A percentile compares a stretch with the other conserved stretches of the same genome.
phyloP scores from a whole-genome alignment of 64 coral and sea anemone species.

The Porites australiensis region DNA sequence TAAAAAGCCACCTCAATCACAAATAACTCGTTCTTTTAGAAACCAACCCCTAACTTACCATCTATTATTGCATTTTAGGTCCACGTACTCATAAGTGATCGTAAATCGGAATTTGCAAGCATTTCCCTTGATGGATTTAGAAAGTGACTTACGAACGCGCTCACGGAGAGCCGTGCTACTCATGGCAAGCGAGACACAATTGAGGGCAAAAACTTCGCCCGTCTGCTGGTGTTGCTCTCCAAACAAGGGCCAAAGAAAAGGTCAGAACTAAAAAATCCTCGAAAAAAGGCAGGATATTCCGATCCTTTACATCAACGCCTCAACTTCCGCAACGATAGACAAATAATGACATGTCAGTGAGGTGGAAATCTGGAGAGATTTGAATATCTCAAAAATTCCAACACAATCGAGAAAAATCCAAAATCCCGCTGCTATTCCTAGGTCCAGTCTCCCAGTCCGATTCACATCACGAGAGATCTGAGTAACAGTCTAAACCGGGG shows the following conservation, averaged over 20 bases:
- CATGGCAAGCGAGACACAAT: not conserved
- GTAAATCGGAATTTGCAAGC: slow-evolving; percentile 96
- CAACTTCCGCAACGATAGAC: not conserved
- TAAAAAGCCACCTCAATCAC: not conserved
- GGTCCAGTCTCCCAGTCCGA: not conserved
- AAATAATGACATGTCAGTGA: too few relatives aligned
- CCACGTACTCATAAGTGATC: slow-evolving; percentile 93
- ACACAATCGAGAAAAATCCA: not conserved
- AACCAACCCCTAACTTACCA: slow-evolving; percentile 69
- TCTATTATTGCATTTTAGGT: slow-evolving; percentile 75
- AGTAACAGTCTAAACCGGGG: not conserved
- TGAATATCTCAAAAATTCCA: not conserved
- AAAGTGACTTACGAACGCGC: slow-evolving; percentile 71
- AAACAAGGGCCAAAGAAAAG: not conserved
- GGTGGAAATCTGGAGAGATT: too few relatives aligned
- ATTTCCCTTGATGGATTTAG: slow-evolving; percentile 75
- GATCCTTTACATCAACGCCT: not conserved
- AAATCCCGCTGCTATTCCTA: not conserved
- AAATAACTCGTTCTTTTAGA: not conserved
- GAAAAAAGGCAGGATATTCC: not conserved
- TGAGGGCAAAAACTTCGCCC: not conserved
- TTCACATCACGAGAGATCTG: not conserved
- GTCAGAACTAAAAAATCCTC: not conserved
- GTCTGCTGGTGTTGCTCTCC: not conserved
- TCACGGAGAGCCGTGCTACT: not conserved